phyloP scores from a whole-genome alignment of 2,797 vertebrate species.

The Gobionotothen gibberifrons region DNA sequence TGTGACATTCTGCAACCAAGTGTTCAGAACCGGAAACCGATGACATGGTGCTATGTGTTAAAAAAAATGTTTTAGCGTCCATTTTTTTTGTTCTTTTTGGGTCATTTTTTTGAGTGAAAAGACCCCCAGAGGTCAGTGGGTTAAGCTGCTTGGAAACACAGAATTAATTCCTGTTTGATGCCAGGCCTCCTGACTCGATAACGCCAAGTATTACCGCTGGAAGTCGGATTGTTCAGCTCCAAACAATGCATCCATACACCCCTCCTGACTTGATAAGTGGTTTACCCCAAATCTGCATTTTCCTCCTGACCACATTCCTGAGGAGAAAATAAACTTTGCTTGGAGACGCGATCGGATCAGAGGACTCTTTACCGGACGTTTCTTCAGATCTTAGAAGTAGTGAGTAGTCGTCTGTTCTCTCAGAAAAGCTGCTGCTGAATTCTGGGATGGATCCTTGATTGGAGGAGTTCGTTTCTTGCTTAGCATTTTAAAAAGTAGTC shows the following conservation, averaged over 20 bases:
- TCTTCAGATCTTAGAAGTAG: constrained; percentile 5
- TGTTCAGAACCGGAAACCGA: constrained; percentile 69
- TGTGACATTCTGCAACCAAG: constrained; percentile 48
- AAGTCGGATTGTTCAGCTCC: constrained; percentile 56
- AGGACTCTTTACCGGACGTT: no score
- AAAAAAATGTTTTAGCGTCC: constrained; percentile 31
- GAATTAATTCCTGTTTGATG: constrained; percentile 51
- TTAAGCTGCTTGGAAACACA: constrained; percentile 58
- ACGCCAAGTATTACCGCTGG: constrained; percentile 50
- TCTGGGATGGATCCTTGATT: background rate
- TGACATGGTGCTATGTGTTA: constrained; percentile 75
- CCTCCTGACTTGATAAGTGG: constrained; percentile 40
- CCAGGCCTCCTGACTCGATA: constrained; percentile 50
- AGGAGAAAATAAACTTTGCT: background rate
- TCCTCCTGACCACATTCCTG: constrained; percentile 40
- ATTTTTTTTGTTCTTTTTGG: background rate
- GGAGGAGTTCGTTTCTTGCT: background rate
- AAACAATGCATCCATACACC: constrained; percentile 54
- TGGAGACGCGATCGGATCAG: no score
- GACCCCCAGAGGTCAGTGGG: background rate
- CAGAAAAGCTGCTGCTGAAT: constrained; percentile 2
- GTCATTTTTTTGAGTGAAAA: constrained; percentile 13
- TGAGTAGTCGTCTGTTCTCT: background rate
- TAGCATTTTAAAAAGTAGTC: background rate
- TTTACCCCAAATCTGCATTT: constrained; percentile 37